Percentiles rank a stretch among this genome's conserved stretches.
phyloP scores from a whole-genome alignment of 2,888 invertebrate species.

The Mythimna impura region DNA sequence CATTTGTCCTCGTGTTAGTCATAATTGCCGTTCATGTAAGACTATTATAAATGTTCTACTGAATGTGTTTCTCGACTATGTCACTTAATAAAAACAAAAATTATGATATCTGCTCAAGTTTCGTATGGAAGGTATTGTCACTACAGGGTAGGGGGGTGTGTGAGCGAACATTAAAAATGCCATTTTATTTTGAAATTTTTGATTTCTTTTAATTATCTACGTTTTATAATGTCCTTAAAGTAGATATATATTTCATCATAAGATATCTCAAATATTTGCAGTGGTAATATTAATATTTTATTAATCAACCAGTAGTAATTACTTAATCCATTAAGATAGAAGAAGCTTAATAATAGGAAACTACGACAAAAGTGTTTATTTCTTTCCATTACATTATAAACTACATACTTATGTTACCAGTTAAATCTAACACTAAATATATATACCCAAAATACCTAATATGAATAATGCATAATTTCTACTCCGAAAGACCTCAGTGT shows the following conservation, averaged over 20 bases:
- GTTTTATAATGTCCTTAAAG: slow-evolving; percentile 91
- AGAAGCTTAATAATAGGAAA: slow-evolving; percentile 91
- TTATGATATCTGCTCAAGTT: slow-evolving; percentile 80
- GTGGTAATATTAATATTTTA: slow-evolving; percentile 91
- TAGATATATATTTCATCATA: slow-evolving; percentile 91
- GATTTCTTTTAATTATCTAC: slow-evolving; percentile 91
- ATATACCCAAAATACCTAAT: slow-evolving; percentile 90
- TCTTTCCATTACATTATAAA: slow-evolving; percentile 89
- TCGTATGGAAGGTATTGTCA: slow-evolving; percentile 53
- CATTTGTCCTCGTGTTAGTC: slow-evolving; percentile 48
- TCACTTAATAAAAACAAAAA: slow-evolving; percentile 86
- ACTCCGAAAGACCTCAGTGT: slow-evolving; percentile 88
- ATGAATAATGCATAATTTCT: slow-evolving; percentile 90
- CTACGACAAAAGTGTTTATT: slow-evolving; percentile 90
- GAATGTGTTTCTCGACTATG: slow-evolving; percentile 49
- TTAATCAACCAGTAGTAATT: slow-evolving; percentile 90
- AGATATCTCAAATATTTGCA: slow-evolving; percentile 91
- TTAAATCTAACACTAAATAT: slow-evolving; percentile 90
- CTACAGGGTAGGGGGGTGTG: slow-evolving; percentile 73
- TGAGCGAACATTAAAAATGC: slow-evolving; percentile 87
- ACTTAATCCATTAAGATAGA: slow-evolving; percentile 90
- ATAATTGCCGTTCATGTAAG: slow-evolving; percentile 78
- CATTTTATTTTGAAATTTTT: slow-evolving; percentile 90
- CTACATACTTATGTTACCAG: slow-evolving; percentile 90
- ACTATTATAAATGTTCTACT: slow-evolving; percentile 74